Base-by-base conservation (phyloP, 2,888 invertebrate genomes). In the Luffia ferchaultella region DNA sequence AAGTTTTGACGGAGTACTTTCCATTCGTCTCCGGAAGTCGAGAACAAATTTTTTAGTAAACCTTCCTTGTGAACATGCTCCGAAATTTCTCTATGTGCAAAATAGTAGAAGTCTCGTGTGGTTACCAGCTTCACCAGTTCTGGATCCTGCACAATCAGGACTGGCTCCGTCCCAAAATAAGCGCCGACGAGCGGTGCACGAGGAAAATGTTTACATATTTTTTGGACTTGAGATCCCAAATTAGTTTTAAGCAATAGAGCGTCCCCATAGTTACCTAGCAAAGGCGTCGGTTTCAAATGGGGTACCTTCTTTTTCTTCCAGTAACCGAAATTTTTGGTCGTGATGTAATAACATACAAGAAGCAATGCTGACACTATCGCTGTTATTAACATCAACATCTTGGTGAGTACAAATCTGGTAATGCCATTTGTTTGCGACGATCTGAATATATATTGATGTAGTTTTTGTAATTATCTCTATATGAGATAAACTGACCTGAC, bases 41-140 rank as follows among this genome's bases (percentile, higher is more conserved):
- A 49, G 2, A 60, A 57, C 2, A 62, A 45, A 16, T 59, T 62
- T 17, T 52, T 42, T 3, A 52, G 46, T 2, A 48, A 45, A 0
- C 53, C 51, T 16, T 61, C 63, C 2, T 54, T 64, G 17, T 68
- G 48, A 0, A 57, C 52, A 46, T 71, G 67, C 0, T 64, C 62
- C 0, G 67, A 58, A 0, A 65, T 50, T 53, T 75, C 76, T 41
- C 75, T 63, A 16, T 70, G 63, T 49, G 60, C 73, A 58, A 75
- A 77, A 61, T 62, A 73, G 50, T 71, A 73, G 55, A 70, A 75
- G 47, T 77, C 73, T 49, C 73, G 73, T 0, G 68, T 65, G 53
- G 69, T 53, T 2, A 77, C 59, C 0, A 64, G 56, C 46, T 73
- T 77, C 17, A 76, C 55, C 1, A 71, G 42, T 1, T 68, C 64